Evolutionary conservation across 53 echinoderm and acorn worm genomes (phyloP), one percentile per base, ranked within the genome.

Genomic region (Mesocentrotus franciscanus): DNA sequence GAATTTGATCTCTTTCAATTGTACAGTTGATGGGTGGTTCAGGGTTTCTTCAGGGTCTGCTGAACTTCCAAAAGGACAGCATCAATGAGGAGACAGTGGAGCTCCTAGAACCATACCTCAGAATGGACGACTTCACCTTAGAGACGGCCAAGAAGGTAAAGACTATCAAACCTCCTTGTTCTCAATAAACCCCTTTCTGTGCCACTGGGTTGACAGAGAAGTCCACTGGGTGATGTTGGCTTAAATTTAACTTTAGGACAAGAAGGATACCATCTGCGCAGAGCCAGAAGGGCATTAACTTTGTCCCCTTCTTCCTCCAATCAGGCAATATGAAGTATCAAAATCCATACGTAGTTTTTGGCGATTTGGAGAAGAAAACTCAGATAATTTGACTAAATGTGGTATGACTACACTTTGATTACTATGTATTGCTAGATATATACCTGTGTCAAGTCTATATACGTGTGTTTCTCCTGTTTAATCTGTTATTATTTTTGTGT

Each of bases 51-150:
- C 94, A 96, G n/a, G 98, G 97, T 61, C 93, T 99, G 79, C 81
- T 99, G 84, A 96, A 96, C 27, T 98, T 99, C 95, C 97, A 97
- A 89, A 99, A 99, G 90, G 99, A 99, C 93, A 60, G 96, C 72
- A 99, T 99, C 93, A 99, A 99, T 71, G 98, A 85, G 39, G 98
- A 99, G 97, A 99, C 97, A 16, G 99, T 99, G 71, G 98, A 98
- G 78, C 92, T 99, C 7, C 95, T 99, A 56, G 97, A 96, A 90
- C 99, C 99, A 0, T 99, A 99, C 95, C 97, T 99, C 35, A 96
- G 93, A n/a, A 96, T 95, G 92, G 99, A 99, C 9, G 99, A 99
- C 85, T 99, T 97, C 95, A 99, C 96, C 92, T 56, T 99, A 84
- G 99, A 99, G 68, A 97, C 96, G 11, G 99, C 99, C 35, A 99